phyloP scores from a whole-genome alignment of 2,797 vertebrate genomes.

The Alcedo quadribrachys region DNA sequence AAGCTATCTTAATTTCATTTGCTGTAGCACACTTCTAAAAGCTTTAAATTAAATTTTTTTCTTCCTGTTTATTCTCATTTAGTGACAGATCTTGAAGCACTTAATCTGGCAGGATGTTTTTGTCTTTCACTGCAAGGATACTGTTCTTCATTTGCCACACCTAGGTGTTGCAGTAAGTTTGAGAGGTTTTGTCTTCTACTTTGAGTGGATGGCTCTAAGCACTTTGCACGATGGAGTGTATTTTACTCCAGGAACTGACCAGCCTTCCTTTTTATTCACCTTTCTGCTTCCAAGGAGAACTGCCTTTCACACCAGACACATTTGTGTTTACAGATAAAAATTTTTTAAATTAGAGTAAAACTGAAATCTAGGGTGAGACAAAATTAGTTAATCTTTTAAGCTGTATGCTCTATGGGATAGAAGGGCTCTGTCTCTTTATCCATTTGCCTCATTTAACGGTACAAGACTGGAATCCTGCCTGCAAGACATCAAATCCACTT shows the following conservation, averaged over 20 bases:
- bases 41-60: background rate
- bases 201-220: background rate
- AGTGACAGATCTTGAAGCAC: background rate
- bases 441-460: conserved; percentile 34
- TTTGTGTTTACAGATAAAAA: conserved; percentile 32
- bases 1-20: background rate
- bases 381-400: conserved; percentile 61
- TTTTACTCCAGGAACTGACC: background rate
- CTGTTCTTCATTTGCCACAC: background rate
- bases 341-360: background rate
- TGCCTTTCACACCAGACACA: background rate
- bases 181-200: background rate
- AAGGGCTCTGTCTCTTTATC: conserved; percentile 30
- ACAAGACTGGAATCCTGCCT: conserved; percentile 41
- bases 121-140: background rate
- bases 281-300: conserved; percentile 5
- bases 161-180: background rate
- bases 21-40: background rate
- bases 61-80: background rate
- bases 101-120: background rate
- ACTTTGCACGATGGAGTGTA: background rate
- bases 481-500: conserved; percentile 41
- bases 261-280: background rate
- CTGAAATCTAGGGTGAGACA: conserved; percentile 23
- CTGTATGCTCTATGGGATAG: background rate